Evolutionary conservation across 2,797 vertebrate species (phyloP), one percentile per base, ranked within the genome.

Genomic region (Poecilia velifera): DNA sequence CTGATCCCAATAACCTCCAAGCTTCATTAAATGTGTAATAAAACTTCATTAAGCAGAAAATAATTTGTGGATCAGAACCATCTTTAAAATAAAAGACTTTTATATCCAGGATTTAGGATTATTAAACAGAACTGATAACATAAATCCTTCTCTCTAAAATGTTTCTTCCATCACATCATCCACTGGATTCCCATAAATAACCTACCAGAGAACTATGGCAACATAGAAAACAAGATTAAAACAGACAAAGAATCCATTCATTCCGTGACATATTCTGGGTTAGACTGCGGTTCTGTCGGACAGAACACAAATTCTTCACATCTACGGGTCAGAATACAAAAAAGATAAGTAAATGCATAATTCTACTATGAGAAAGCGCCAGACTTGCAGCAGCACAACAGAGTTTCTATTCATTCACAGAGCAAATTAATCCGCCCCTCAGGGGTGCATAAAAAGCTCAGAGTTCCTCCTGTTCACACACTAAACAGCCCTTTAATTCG

Each of bases 401-500:
- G 78, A 82, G 87, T 84, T 80, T 86, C 87, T 39, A 92, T 93
- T 93, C 85, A 93, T 93, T 86, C 80, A 59, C 57, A 80, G 75
- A 91, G 93, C 86, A 90, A 93, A 92, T 91, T 82, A 41, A 86
- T 90, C 90, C 76, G 85, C 86, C 81, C 85, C 86, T 89, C 70
- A 7, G 86, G 74, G 46, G 74, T 84, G 45, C 78, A 76, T 92
- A 85, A 91, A 91, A 92, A 88, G 87, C 90, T 78, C 89, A 83
- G 83, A 91, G 85, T 85, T 89, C 77, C 76, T 84, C 76, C 31
- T 45, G 41, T 62, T 80, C 28, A 87, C 79, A 86, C 81, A 34
- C 75, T 80, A 78, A 84, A 71, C 57, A 78, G 55, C 76, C 68
- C 31, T 14, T 47, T 82, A 80, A 79, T 79, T 84, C 79, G 77